Conservation (phyloP, 2,113 vertebrate species). For the Hypomesus transpacificus region DNA sequence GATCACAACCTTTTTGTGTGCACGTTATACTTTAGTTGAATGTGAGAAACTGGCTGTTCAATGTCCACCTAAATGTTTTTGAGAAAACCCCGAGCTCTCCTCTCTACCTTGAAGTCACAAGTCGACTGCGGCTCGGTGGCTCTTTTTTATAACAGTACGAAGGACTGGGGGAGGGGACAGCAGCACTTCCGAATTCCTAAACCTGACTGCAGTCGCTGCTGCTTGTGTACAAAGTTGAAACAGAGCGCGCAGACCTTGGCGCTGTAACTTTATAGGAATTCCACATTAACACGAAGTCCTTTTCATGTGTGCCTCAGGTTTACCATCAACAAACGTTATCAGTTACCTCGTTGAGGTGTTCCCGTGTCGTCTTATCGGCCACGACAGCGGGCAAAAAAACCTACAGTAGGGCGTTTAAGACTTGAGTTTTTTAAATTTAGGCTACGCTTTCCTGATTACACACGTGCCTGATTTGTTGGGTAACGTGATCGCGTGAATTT, state of each 20-base stretch:
- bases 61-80: no score
- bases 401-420: not conserved
- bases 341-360: not conserved
- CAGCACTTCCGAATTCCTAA: conserved; percentile 72
- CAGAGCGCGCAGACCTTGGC: conserved; percentile 9
- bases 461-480: conserved; percentile 59
- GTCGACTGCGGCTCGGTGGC: not conserved
- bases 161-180: conserved; percentile 52
- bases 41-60: no score
- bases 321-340: not conserved
- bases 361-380: not conserved
- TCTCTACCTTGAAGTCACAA: not conserved
- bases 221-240: conserved; percentile 41
- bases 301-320: not conserved
- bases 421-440: not conserved
- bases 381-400: not conserved
- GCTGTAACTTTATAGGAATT: not conserved
- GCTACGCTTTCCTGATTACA: conserved; percentile 18
- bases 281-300: no score
- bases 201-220: conserved; percentile 49
- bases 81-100: no score
- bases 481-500: conserved; percentile 61
- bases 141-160: conserved; percentile 11
- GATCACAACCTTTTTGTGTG: no score
- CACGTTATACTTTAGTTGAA: no score